phyloP scores from a whole-genome alignment of 2,888 invertebrate genomes.

The Philonicus albiceps region DNA sequence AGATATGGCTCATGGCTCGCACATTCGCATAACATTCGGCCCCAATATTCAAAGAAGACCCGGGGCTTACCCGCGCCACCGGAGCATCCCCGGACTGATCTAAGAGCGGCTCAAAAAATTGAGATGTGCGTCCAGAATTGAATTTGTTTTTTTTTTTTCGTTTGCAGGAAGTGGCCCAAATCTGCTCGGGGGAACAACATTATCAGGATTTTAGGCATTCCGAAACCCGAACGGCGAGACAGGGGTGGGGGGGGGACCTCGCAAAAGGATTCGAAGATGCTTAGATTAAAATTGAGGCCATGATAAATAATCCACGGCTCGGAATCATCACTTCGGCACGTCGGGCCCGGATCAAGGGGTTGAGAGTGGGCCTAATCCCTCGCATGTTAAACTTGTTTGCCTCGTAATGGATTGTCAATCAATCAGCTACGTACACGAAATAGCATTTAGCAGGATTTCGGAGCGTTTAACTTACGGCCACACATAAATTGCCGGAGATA shows the following conservation, averaged over 20 bases:
- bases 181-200: conserved; percentile 20
- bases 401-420: conserved; percentile 42
- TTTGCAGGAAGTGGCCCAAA: not conserved
- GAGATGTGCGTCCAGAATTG: conserved; percentile 37
- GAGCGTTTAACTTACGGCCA: conserved; percentile 9
- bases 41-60: conserved; percentile 17
- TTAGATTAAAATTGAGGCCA: conserved; percentile 37
- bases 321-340: conserved; percentile 32
- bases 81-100: not conserved
- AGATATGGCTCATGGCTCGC: not conserved
- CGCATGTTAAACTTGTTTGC: conserved; percentile 24
- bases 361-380: not conserved
- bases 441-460: conserved; percentile 37
- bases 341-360: not conserved
- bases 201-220: conserved; percentile 39
- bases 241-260: too few relatives aligned
- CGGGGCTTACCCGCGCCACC: not conserved
- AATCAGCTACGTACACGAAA: conserved; percentile 30
- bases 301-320: conserved; percentile 37
- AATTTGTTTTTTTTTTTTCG: too few relatives aligned
- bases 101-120: not conserved
- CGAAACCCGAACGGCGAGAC: too few relatives aligned
- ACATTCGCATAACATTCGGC: not conserved
- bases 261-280: conserved; percentile 30
- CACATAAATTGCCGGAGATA: conserved; percentile 6